A percentile compares a stretch with the other conserved stretches of the same genome.
These are phyloP conservation scores for Sarcophaga peregrina DNA, from an alignment of 1,140 invertebrate species.

Conservation along the genomic window DNA sequence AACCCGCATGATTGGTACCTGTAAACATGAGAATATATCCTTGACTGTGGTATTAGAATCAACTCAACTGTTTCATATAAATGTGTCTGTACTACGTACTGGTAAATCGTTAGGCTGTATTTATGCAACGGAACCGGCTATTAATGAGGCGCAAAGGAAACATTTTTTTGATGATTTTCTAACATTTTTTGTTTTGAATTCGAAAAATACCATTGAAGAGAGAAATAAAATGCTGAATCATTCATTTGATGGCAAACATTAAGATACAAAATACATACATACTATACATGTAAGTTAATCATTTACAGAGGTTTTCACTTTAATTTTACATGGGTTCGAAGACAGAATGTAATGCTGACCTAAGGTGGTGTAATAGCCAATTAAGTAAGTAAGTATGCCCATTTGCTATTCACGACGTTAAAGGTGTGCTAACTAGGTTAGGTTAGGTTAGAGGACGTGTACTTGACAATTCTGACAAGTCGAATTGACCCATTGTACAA, in stretches of 20 bases:
- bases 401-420: not conserved
- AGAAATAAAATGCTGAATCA: constrained; percentile 43
- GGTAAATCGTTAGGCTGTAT: constrained; percentile 50
- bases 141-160: constrained; percentile 48
- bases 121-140: constrained; percentile 49
- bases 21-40: constrained; percentile 42
- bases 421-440: too few species aligned
- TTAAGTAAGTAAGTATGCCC: not conserved
- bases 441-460: too few species aligned
- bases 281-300: not conserved
- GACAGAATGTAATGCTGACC: too few species aligned
- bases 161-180: constrained; percentile 52
- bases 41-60: constrained; percentile 48
- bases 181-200: constrained; percentile 54
- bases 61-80: constrained; percentile 55
- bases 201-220: constrained; percentile 43
- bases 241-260: constrained; percentile 42
- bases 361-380: too few species aligned
- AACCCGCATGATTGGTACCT: not conserved
- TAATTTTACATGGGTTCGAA: too few species aligned
- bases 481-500: too few species aligned
- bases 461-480: too few species aligned
- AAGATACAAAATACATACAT: constrained; percentile 10
- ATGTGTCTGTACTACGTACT: constrained; percentile 47
- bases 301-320: too few species aligned